These are phyloP conservation scores for Picus viridis DNA, from an alignment of 2,797 vertebrate species.

Conservation along the genomic window DNA sequence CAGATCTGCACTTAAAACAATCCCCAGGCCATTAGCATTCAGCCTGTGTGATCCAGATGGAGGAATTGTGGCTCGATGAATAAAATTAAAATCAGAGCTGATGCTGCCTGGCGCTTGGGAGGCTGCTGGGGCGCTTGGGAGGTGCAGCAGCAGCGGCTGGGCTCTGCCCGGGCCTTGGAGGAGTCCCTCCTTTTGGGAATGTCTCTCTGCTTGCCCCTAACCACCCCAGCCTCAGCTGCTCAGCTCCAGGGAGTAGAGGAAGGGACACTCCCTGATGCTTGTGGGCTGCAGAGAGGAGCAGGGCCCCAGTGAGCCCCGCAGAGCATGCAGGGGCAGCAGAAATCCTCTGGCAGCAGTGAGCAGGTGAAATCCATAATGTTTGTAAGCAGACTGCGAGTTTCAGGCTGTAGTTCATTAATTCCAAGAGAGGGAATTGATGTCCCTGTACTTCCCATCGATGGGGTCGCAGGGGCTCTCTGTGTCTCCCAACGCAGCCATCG, in stretches of 20 bases:
- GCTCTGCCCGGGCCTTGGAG: not conserved
- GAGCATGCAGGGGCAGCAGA: not conserved
- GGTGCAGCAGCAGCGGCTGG: not conserved
- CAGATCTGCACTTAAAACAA: slow-evolving; percentile 82
- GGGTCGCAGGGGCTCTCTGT: slow-evolving; percentile 56
- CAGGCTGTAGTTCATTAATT: slow-evolving; percentile 74
- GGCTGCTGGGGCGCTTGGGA: not conserved
- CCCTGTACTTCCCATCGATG: slow-evolving; percentile 49
- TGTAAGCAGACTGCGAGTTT: slow-evolving; percentile 59
- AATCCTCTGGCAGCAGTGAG: not conserved
- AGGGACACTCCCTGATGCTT: not conserved
- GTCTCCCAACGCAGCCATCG: slow-evolving; percentile 59
- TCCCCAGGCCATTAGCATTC: slow-evolving; percentile 79
- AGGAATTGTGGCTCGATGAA: slow-evolving; percentile 68
- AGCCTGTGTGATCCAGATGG: slow-evolving; percentile 38
- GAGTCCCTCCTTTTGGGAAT: no score
- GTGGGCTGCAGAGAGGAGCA: not conserved
- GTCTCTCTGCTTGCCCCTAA: not conserved
- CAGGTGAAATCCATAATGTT: slow-evolving; percentile 46
- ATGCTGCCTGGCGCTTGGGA: not conserved
- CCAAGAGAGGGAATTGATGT: slow-evolving; percentile 64
- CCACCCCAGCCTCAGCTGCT: not conserved
- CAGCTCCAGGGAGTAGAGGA: fast-evolving
- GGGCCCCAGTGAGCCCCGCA: not conserved
- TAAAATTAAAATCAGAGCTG: slow-evolving; percentile 74